Evolutionary conservation across 2,797 vertebrate species (phyloP).

Genomic region (Otolemur crassicaudatus): DNA sequence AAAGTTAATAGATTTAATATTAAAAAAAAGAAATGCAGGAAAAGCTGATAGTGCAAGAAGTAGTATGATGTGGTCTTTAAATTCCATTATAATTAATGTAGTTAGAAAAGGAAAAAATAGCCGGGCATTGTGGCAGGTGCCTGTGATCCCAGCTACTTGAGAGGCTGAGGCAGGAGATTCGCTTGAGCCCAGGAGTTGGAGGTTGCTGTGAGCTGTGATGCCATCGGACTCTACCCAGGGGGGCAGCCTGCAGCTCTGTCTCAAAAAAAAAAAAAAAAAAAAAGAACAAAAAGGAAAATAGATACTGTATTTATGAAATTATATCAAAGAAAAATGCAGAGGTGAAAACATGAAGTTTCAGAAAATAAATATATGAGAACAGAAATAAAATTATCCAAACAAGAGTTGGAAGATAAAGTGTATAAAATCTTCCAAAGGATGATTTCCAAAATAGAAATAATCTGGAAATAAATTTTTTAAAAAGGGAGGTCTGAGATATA

Average conservation of each 20-base stretch:
- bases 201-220: too few species aligned
- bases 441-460: neutral
- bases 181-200: too few species aligned
- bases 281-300: neutral
- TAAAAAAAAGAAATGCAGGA: neutral
- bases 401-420: neutral
- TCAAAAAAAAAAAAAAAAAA: too few species aligned
- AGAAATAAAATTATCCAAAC: neutral
- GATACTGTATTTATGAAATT: neutral
- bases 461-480: neutral
- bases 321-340: neutral
- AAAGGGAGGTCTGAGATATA: neutral
- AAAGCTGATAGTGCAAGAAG: neutral
- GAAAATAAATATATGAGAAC: neutral
- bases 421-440: neutral
- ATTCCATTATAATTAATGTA: neutral
- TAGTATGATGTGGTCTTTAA: neutral
- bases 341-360: neutral
- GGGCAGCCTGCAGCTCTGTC: too few species aligned
- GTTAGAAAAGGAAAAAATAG: neutral
- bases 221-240: too few species aligned
- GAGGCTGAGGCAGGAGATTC: too few species aligned
- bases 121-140: too few species aligned
- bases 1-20: too few species aligned
- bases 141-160: too few species aligned